Base-by-base conservation (phyloP, 2,888 invertebrate genomes). In the Acanthoscelides obtectus region DNA sequence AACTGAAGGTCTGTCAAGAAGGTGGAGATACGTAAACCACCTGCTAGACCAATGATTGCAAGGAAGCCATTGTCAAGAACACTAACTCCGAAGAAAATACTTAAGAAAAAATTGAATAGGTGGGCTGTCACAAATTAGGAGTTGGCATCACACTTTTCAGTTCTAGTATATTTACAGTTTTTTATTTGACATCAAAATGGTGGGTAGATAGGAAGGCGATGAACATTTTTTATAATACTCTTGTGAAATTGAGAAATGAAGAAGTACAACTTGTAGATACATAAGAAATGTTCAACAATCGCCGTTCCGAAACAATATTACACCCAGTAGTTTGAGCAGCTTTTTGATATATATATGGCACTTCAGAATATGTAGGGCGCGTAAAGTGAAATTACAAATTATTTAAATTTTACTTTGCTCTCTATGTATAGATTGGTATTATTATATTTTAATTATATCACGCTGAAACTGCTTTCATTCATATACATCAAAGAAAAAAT, bases 61-160 rank as follows among this genome's bases (percentile, higher is more conserved):
- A 74, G 75, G 70, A 78, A 77, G 74, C 70, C 74, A 66, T 65
- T 72, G 45, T 45, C 45, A 67, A 73, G 72, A 20, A 70, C 70
- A 27, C 67, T 69, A 68, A 73, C 75, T 65, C 79, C 79, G 71
- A 76, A 76, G 72, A 78, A 74, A 71, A 75, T 76, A 65, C 70
- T 78, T 72, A 78, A 76, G 73, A 78, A 72, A 77, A 76, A 25
- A 65, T 75, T 77, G 65, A 69, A 73, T 77, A 80, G 80, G 80
- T 80, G 75, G 76, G 77, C 22, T 21, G 21, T 12, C 66, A 66
- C 68, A 22, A 68, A 68, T 17, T 45, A 12, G 45, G 45, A 12
- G 45, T 12, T 12, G 12, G 17, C 45, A 45, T 45, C 45, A 45
- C 45, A 12, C 6, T 45, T 45, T 45, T 45, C 45, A 45, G 45